Conservation (phyloP, 2,797 vertebrate genomes). For the Melanogrammus aeglefinus region DNA sequence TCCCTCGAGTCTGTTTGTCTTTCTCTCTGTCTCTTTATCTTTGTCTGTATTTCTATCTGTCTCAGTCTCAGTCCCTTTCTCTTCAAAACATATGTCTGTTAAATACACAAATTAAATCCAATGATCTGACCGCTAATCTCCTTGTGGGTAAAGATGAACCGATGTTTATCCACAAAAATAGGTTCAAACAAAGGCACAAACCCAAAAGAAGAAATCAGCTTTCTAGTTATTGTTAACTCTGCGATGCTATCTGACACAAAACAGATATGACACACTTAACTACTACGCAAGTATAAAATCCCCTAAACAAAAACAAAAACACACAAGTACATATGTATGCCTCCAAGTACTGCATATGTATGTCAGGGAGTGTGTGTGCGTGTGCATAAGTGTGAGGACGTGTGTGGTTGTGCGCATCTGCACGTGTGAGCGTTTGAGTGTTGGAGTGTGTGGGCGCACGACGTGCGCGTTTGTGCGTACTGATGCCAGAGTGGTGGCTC, state of each 20-base stretch:
- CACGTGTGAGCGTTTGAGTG: neutral
- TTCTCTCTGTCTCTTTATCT: too few species aligned
- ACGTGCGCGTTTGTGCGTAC: constrained; percentile 5
- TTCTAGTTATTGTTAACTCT: neutral
- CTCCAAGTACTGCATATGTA: neutral
- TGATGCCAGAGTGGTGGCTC: neutral
- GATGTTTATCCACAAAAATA: neutral
- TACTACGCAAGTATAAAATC: neutral
- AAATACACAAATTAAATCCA: constrained; percentile 40
- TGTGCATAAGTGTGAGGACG: neutral
- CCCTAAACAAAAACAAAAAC: neutral
- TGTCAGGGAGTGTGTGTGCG: neutral
- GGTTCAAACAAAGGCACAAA: neutral
- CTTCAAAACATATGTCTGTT: neutral
- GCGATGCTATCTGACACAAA: neutral
- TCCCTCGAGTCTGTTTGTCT: neutral
- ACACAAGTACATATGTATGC: neutral
- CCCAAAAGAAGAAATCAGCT: neutral
- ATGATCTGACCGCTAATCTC: constrained; percentile 48
- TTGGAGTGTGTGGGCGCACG: neutral
- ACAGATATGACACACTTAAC: neutral
- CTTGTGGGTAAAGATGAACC: constrained; percentile 1
- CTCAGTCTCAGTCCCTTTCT: constrained; percentile 16
- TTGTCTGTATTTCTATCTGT: too few species aligned
- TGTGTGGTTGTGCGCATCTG: neutral